Evolutionary conservation across 2,113 vertebrate species (phyloP), one percentile per base, ranked within the genome.

Genomic region (Pyrgilauda ruficollis): DNA sequence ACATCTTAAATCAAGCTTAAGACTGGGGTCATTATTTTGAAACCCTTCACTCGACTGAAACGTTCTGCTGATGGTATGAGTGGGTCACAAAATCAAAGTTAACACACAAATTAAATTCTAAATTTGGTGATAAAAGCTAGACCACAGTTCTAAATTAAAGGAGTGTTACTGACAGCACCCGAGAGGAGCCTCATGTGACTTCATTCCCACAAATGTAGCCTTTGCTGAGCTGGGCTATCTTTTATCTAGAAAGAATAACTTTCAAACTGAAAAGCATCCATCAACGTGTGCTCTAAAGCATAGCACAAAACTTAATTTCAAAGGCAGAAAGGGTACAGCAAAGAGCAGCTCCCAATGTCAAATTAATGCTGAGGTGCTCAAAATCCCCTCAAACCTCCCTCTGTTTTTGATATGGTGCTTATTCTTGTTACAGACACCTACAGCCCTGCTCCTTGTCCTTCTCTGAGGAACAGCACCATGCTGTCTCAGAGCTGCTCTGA

Each of bases 241-340:
- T 96, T 97, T 80, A 93, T 92, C 50, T 92, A 75, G 53, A 94
- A 96, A 96, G 92, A 44, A 91, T 52, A 55, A 67, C 93, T 91
- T 95, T 94, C 46, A 81, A 97, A 95, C 84, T 93, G 82, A 94
- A 96, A 97, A 85, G 94, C 26, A 97, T 91, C 82, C 75, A 96
- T 84, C 90, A 94, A 31, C 9, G 8, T 39, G n/a, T 47, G 74
- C 37, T 69, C 37, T 43, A 39, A 85, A 84, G 41, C 21, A 82
- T 3, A 52, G 13, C 2, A 31, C 59, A 31, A 27, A 77, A 12
- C 55, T 9, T 8, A 18, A n/a, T 9, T 74, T 93, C 47, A 67
- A 82, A 90, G 53, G 28, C 35, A 89, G 22, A 82, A 84, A 52
- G 74, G 58, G 49, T 50, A 82, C 18, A 73, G 63, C 30, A 79